Conservation (phyloP, 1,140 invertebrate genomes). For the Ectropis grisescens region DNA sequence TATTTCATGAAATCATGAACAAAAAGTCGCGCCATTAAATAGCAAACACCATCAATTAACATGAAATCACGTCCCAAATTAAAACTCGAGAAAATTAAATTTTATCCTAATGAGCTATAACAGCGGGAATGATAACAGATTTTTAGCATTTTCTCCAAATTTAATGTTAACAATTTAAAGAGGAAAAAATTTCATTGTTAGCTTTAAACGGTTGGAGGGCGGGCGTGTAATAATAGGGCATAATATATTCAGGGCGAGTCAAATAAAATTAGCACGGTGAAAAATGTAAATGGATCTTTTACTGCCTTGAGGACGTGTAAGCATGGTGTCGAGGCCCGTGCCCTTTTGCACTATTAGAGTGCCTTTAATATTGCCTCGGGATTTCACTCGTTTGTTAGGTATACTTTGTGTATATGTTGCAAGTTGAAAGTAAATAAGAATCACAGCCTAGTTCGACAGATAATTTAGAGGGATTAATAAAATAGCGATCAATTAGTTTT, state of each 20-base stretch:
- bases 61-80: constrained; percentile 15
- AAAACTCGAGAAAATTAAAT: constrained; percentile 23
- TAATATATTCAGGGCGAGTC: constrained; percentile 66
- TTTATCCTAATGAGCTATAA: constrained; percentile 44
- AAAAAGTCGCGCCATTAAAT: too few species aligned
- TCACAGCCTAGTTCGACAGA: too few species aligned
- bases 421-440: too few species aligned
- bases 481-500: too few species aligned
- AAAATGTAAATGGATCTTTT: constrained; percentile 66
- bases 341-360: too few species aligned
- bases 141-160: constrained; percentile 45
- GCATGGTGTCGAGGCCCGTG: too few species aligned
- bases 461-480: too few species aligned
- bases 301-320: constrained; percentile 56
- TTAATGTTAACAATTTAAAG: constrained; percentile 60
- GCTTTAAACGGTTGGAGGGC: constrained; percentile 53
- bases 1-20: too few species aligned
- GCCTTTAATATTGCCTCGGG: too few species aligned
- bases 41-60: too few species aligned
- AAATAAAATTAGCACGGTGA: constrained; percentile 69
- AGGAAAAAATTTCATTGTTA: constrained; percentile 56
- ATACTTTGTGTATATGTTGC: too few species aligned
- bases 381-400: too few species aligned
- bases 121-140: constrained; percentile 40
- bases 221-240: constrained; percentile 56